Conservation (phyloP, 2,113 vertebrate genomes). For the Cyprinus carpio region DNA sequence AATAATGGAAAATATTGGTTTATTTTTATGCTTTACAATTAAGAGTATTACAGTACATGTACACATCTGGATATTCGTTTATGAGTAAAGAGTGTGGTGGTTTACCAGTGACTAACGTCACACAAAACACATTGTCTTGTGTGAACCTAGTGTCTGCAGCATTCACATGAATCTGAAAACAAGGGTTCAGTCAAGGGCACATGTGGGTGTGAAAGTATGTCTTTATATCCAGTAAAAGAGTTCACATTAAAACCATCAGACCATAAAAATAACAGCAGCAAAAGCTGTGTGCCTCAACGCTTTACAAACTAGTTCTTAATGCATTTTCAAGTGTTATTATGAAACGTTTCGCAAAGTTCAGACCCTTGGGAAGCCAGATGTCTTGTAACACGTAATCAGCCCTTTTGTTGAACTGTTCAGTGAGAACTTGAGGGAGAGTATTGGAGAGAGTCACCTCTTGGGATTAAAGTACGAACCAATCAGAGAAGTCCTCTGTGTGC, state of each 20-base stretch:
- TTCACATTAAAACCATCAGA: neutral
- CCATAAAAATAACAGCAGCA: neutral
- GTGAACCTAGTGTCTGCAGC: constrained; percentile 33
- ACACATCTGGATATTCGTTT: neutral
- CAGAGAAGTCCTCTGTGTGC: neutral
- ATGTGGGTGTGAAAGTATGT: constrained; percentile 17
- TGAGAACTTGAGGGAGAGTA: neutral
- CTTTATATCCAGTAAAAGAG: neutral
- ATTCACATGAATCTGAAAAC: constrained; percentile 46
- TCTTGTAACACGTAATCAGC: neutral
- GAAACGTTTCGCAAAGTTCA: neutral
- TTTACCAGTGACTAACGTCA: constrained; percentile 25
- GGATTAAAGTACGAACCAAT: neutral
- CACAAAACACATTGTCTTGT: constrained; percentile 25
- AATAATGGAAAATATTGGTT: neutral
- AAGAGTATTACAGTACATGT: neutral
- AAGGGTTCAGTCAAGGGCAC: constrained; percentile 50
- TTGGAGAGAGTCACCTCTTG: neutral
- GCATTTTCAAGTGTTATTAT: neutral
- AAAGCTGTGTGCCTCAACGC: neutral
- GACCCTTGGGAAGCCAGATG: neutral
- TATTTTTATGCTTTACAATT: neutral
- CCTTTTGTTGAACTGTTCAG: neutral
- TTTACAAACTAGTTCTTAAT: neutral
- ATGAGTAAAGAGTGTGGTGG: neutral